A percentile compares a stretch with the other conserved stretches of the same genome.
These are phyloP conservation scores for Choristoneura fumiferana DNA, from an alignment of 1,140 invertebrate genomes.

Conservation along the genomic window DNA sequence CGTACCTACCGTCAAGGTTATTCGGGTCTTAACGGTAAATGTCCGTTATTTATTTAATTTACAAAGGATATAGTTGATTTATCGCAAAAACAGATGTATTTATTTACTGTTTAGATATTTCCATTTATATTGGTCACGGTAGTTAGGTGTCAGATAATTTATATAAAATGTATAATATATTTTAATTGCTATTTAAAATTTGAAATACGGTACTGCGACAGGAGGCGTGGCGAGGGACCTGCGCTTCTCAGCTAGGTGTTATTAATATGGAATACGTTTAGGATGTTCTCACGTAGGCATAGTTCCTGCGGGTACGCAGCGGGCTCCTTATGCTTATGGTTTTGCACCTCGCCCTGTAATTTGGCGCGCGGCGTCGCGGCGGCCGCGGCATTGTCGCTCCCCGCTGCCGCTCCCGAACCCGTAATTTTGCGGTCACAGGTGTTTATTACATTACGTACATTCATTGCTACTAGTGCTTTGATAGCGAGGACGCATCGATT, in stretches of 20 bases:
- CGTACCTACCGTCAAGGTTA: neutral
- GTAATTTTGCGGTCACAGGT: conserved; percentile 71
- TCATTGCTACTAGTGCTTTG: conserved; percentile 5
- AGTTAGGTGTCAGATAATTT: conserved; percentile 6
- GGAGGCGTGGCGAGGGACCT: neutral
- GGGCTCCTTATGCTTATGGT: too few species aligned
- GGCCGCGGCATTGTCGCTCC: conserved; percentile 43
- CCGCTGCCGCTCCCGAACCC: conserved; percentile 42
- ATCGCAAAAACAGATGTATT: neutral
- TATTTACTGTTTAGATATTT: neutral
- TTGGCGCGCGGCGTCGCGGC: conserved; percentile 51
- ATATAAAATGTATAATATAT: conserved; percentile 1
- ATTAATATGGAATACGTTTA: neutral
- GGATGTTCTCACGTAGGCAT: neutral
- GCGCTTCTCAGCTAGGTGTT: neutral
- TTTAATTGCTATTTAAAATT: conserved; percentile 8
- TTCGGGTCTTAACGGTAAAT: too few species aligned
- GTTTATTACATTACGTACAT: conserved; percentile 47
- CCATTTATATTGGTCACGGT: conserved; percentile 7
- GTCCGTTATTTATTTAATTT: too few species aligned
- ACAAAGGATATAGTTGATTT: too few species aligned
- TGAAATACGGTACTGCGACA: conserved; percentile 3
- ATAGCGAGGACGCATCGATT: neutral
- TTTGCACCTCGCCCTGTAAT: conserved; percentile 65
- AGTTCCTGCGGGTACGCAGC: neutral